Evolutionary conservation across 2,888 invertebrate genomes (phyloP).

Genomic region (Mythimna impura): DNA sequence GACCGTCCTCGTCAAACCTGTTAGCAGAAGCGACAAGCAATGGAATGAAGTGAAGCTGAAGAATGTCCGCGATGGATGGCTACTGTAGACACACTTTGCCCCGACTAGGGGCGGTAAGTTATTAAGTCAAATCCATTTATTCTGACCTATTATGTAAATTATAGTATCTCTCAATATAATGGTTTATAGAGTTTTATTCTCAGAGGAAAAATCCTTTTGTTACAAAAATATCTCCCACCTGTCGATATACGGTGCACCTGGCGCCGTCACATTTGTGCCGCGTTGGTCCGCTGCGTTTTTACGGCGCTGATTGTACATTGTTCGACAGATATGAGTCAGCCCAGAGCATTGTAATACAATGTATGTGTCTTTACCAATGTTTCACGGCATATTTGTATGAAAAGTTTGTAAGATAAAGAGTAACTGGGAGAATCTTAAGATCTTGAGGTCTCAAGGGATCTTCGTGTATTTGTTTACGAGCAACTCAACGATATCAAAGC

Average conservation of each 20-base stretch:
- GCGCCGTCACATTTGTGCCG: constrained; percentile 37
- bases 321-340: constrained; percentile 45
- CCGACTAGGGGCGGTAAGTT: too few relatives aligned
- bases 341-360: not conserved
- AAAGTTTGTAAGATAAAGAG: constrained; percentile 1
- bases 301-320: constrained; percentile 61
- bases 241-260: constrained; percentile 38
- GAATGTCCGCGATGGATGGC: too few relatives aligned
- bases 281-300: constrained; percentile 35
- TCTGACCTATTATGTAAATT: not conserved
- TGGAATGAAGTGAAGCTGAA: too few relatives aligned
- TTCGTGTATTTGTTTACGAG: not conserved
- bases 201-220: not conserved
- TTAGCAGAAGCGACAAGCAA: too few relatives aligned
- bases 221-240: constrained; percentile 18
- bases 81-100: too few relatives aligned
- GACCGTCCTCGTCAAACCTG: too few relatives aligned
- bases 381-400: not conserved
- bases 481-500: not conserved
- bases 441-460: not conserved
- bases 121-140: not conserved
- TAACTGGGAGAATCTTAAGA: not conserved
- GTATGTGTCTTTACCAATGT: constrained; percentile 1
- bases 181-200: not conserved
- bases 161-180: not conserved